Base-by-base conservation (phyloP, 2,888 invertebrate species). In the Perizoma affinitatum region DNA sequence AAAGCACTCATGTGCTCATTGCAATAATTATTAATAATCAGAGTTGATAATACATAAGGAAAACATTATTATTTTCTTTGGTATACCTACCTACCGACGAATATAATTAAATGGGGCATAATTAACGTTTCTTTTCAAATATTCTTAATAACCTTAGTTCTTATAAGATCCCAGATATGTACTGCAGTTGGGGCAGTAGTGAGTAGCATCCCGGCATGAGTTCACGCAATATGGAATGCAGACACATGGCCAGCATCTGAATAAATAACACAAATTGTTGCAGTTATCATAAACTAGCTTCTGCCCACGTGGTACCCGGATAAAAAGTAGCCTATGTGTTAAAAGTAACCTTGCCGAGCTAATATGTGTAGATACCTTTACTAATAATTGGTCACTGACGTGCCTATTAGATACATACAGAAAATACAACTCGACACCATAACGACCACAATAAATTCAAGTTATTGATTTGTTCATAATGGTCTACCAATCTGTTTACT, bases 191-290 rank as follows among this genome's bases (percentile, higher is more conserved):
- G 94, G 93, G 70, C 94, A 94, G 66, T 93, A 93, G 72, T 94
- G 94, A 61, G 93, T 91, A 11, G 90, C 88, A 65, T 88, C 93
- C 73, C 88, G 88, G 69, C 94, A 94, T 7, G 92, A 88, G 60
- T 93, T 86, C 79, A 90, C 82, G 73, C 93, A 94, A 71, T 94
- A 94, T 1, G 94, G 94, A 38, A 94, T 65, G 63, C 93, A 93
- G 33, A 93, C 89, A 65, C 93, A 94, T 0, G 93, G 93, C 93
- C 93, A 94, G 74, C 90, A 92, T 41, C 93, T 93, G 74, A 43
- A 83, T 82, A 65, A 48, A 22, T 6, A 7, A 33, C 5, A 10
- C 9, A n/a, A n/a, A 9, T 43, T 43, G n/a, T n/a, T 2, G n/a
- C 6, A 9, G 9, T 42, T 6, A 4, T 6, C 5, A 38, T 38